A percentile compares a stretch with the other conserved stretches of the same genome.
These are phyloP conservation scores for Danio tinwini DNA, from an alignment of 2,797 vertebrate species.

Conservation along the genomic window DNA sequence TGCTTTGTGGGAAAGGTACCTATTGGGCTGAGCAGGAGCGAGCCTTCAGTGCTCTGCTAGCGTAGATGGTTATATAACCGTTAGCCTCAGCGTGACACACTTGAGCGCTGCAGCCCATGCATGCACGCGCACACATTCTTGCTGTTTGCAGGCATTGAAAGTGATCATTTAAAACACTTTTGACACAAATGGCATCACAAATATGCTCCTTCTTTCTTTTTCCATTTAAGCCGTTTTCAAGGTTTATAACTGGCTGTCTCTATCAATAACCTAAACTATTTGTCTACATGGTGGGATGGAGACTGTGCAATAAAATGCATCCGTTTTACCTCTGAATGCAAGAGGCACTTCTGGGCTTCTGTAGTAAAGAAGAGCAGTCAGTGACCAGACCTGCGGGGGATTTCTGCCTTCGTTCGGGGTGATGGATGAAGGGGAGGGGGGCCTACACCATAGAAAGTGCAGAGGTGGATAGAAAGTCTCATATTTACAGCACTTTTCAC, in stretches of 20 bases:
- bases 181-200: neutral
- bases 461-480: constrained; percentile 44
- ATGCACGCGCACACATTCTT: neutral
- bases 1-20: constrained; percentile 24
- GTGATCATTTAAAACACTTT: constrained; percentile 5
- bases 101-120: constrained; percentile 5
- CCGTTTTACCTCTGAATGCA: constrained; percentile 24
- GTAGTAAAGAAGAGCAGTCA: constrained; percentile 59
- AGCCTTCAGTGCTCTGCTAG: constrained; percentile 25
- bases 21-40: constrained; percentile 39
- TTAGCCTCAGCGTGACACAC: constrained; percentile 36
- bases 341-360: constrained; percentile 44
- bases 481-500: constrained; percentile 43
- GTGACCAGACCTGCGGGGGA: constrained; percentile 58
- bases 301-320: constrained; percentile 3
- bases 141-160: neutral
- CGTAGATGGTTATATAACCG: constrained; percentile 47
- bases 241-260: neutral
- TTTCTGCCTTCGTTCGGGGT: constrained; percentile 55
- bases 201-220: neutral
- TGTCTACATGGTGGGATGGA: neutral
- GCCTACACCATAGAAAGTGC: constrained; percentile 47
- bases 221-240: neutral
- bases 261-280: neutral
- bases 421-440: constrained; percentile 56